Evolutionary conservation across 2,797 vertebrate species (phyloP).

Genomic region (Phyllotis vaccarum): DNA sequence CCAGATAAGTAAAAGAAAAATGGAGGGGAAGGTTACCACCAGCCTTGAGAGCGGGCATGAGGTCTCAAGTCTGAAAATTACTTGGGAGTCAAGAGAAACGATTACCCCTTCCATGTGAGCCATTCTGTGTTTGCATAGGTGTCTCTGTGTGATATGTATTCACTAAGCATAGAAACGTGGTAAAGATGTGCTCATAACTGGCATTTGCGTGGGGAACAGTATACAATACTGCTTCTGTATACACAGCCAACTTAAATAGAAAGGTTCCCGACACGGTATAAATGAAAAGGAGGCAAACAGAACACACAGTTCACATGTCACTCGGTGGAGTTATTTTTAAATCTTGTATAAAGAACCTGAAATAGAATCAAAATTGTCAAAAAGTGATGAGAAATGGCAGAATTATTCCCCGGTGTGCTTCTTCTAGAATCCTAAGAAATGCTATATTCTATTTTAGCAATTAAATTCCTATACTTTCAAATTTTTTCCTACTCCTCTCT

Average conservation of each 20-base stretch:
- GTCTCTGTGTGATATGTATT: not conserved
- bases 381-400: constrained; percentile 48
- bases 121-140: not conserved
- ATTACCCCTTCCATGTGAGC: not conserved
- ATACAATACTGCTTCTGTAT: not conserved
- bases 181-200: not conserved
- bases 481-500: not conserved
- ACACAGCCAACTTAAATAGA: not conserved
- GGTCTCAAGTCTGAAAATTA: not conserved
- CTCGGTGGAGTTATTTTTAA: constrained; percentile 51
- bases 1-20: not conserved
- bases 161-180: not conserved
- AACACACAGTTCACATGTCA: not conserved
- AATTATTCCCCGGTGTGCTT: not conserved
- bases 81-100: not conserved
- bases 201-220: not conserved
- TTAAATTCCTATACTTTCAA: not conserved
- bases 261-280: not conserved
- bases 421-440: not conserved
- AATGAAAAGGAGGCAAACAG: not conserved
- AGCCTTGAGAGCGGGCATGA: fast-evolving
- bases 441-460: not conserved
- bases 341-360: not conserved
- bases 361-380: constrained; percentile 39
- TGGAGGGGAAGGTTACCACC: not conserved